phyloP scores from a whole-genome alignment of 2,888 invertebrate genomes.

The Spicauda simplicius region DNA sequence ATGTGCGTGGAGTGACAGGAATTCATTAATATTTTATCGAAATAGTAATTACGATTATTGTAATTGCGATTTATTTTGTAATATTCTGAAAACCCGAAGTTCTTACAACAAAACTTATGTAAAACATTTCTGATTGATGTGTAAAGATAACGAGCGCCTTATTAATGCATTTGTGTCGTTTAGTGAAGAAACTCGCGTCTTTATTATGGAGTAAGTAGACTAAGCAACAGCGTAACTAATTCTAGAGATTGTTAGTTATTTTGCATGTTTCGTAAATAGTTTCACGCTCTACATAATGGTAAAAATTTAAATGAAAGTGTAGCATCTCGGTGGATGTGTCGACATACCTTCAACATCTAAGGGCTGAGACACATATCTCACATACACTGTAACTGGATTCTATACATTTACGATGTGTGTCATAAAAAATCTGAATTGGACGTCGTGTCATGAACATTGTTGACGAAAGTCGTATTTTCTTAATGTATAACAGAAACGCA shows the following conservation, averaged over 20 bases:
- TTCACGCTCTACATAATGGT: constrained; percentile 79
- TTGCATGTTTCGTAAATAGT: constrained; percentile 84
- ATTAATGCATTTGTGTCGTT: constrained; percentile 73
- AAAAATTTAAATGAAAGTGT: constrained; percentile 77
- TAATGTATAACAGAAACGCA: no score
- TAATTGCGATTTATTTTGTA: background rate
- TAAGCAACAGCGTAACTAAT: constrained; percentile 82
- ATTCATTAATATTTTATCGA: constrained; percentile 25
- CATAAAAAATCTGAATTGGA: no score
- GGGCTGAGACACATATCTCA: no score
- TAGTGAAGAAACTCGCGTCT: constrained; percentile 74
- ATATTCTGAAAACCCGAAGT: no score
- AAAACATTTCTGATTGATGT: constrained; percentile 27
- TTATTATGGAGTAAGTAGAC: constrained; percentile 74
- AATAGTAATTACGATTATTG: constrained; percentile 19
- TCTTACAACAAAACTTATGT: constrained; percentile 6
- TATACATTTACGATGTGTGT: no score
- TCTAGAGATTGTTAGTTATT: constrained; percentile 83
- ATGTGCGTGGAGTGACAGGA: constrained; percentile 21
- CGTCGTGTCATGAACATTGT: no score
- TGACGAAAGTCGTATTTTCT: no score
- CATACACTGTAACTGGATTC: no score
- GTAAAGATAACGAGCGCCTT: constrained; percentile 41
- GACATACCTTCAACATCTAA: constrained; percentile 41
- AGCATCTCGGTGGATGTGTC: constrained; percentile 59